Percentiles rank a stretch among this genome's conserved stretches.
Evolutionary conservation across 2,113 vertebrate genomes (phyloP).

Genomic region (Callorhinus ursinus): DNA sequence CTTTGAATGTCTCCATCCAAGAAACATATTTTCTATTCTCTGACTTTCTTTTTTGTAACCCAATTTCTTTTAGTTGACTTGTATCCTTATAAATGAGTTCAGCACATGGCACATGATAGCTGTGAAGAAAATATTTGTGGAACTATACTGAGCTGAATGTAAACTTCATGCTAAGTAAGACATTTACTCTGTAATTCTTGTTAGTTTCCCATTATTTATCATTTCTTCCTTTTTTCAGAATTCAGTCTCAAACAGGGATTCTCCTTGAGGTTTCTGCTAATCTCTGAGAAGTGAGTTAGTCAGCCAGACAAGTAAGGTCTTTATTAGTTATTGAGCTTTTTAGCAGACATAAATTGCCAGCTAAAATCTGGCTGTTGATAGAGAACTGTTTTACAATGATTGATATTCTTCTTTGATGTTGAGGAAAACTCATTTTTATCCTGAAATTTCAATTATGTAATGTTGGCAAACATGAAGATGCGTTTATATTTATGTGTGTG

Average conservation of each 20-base stretch:
- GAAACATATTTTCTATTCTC: not conserved
- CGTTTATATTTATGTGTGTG: not conserved
- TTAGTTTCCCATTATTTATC: not conserved
- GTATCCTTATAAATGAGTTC: not conserved
- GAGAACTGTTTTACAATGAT: not conserved
- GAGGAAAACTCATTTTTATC: not conserved
- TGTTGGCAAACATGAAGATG: not conserved
- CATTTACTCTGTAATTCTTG: not conserved
- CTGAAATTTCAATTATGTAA: not conserved
- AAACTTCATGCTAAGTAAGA: not conserved
- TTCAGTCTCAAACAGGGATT: not conserved
- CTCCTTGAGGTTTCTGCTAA: not conserved
- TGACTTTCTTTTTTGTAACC: not conserved
- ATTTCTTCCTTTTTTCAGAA: not conserved
- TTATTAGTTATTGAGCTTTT: not conserved
- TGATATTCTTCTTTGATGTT: not conserved
- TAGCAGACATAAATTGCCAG: not conserved
- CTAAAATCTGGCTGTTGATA: not conserved
- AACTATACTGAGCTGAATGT: not conserved
- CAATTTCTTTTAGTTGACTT: not conserved
- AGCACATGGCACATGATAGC: accelerated
- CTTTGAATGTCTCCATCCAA: not conserved
- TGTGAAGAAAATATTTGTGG: not conserved
- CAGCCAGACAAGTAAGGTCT: not conserved
- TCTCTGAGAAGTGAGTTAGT: not conserved